These are phyloP conservation scores for Pholis gunnellus DNA, from an alignment of 2,113 vertebrate genomes.

Conservation along the genomic window DNA sequence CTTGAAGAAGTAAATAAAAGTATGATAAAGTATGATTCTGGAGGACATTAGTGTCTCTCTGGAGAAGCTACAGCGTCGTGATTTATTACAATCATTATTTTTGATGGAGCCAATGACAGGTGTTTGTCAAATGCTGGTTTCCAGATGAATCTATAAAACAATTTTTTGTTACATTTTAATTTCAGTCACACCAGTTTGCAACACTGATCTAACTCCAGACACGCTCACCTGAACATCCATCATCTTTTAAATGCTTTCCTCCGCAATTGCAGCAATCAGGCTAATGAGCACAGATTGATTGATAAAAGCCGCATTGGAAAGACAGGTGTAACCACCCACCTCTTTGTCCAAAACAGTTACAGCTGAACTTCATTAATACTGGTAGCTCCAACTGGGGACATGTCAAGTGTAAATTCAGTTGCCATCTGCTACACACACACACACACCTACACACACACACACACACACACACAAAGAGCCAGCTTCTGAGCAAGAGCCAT, in stretches of 20 bases:
- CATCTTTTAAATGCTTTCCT: slow-evolving; percentile 31
- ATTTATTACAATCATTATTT: slow-evolving; percentile 51
- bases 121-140: slow-evolving; percentile 34
- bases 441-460: slow-evolving; percentile 3
- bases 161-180: slow-evolving; percentile 10
- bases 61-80: slow-evolving; percentile 17
- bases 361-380: slow-evolving; percentile 45
- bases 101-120: slow-evolving; percentile 26
- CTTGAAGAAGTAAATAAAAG: slow-evolving; percentile 59
- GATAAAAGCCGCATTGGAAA: slow-evolving; percentile 36
- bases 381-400: slow-evolving; percentile 8
- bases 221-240: slow-evolving; percentile 27
- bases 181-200: slow-evolving; percentile 18
- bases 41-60: slow-evolving; percentile 37
- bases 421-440: slow-evolving; percentile 9
- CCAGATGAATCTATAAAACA: slow-evolving; percentile 29
- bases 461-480: background rate
- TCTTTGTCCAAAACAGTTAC: slow-evolving; percentile 25
- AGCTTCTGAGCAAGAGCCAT: background rate
- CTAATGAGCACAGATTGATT: slow-evolving; percentile 54
- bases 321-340: slow-evolving; percentile 19
- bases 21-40: slow-evolving; percentile 41
- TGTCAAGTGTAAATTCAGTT: slow-evolving; percentile 14
- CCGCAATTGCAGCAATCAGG: slow-evolving; percentile 23
- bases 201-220: background rate